These are phyloP conservation scores for Tachuris rubrigastra DNA, from an alignment of 2,113 vertebrate species.

Conservation along the genomic window DNA sequence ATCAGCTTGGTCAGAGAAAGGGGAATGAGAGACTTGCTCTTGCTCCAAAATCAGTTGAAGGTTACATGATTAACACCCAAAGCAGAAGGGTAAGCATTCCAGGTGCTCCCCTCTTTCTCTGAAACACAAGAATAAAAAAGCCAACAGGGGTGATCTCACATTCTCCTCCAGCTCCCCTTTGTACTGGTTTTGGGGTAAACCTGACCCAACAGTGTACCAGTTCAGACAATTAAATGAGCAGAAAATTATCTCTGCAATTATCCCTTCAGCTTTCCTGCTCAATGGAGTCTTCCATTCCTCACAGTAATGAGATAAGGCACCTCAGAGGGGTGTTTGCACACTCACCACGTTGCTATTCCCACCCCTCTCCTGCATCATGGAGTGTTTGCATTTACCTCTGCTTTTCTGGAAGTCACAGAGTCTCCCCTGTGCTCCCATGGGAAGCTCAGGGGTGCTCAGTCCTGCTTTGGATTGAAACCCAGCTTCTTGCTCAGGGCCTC, in stretches of 20 bases:
- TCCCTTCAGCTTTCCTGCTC: background rate
- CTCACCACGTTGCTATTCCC: background rate
- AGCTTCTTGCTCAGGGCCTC: background rate
- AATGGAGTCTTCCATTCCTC: background rate
- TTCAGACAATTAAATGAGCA: background rate
- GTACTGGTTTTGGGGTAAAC: background rate
- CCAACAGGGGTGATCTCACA: fast-evolving
- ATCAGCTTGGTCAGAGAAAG: background rate
- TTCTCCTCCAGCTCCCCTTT: background rate
- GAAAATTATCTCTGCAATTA: background rate
- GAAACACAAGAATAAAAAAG: fast-evolving
- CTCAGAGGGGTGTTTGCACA: background rate
- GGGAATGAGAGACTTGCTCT: background rate
- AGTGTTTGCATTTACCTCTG: background rate
- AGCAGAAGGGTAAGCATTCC: background rate
- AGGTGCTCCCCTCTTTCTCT: background rate
- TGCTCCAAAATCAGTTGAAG: background rate
- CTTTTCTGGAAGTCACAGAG: background rate
- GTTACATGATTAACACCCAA: background rate
- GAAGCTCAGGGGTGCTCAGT: background rate
- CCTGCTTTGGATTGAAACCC: background rate
- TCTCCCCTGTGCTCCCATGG: background rate
- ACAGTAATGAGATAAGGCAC: background rate
- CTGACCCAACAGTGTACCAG: background rate
- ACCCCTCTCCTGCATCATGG: background rate